A percentile compares a stretch with the other conserved stretches of the same genome.
Conservation (phyloP, 2,113 vertebrate species). For the Anhinga rufa region DNA sequence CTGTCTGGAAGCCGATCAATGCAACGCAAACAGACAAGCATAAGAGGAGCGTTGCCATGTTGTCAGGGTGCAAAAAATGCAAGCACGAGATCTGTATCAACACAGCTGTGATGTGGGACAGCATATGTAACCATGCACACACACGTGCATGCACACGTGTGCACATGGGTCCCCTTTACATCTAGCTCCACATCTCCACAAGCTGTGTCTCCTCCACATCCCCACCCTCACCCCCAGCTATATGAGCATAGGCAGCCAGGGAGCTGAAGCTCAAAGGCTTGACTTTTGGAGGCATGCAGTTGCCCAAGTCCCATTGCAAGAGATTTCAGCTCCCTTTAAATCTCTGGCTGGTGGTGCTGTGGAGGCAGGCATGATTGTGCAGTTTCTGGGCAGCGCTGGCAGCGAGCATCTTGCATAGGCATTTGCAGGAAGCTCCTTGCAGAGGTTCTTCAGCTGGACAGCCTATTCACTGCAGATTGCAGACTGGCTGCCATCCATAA, state of each 20-base stretch:
- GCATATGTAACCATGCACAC: neutral
- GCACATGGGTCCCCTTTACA: accelerated
- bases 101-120: neutral
- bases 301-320: neutral
- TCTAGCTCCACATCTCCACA: neutral
- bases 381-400: slow-evolving; percentile 16
- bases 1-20: neutral
- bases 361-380: slow-evolving; percentile 7
- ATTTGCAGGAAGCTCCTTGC: slow-evolving; percentile 7
- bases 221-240: neutral
- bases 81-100: neutral
- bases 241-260: accelerated
- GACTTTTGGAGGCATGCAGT: neutral
- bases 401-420: neutral
- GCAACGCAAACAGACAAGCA: neutral
- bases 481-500: neutral
- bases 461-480: neutral
- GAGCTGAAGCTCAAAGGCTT: neutral
- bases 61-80: neutral
- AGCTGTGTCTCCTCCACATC: neutral
- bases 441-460: neutral
- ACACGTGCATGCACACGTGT: no score
- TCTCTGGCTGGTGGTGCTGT: neutral
- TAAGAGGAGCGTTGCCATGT: accelerated
- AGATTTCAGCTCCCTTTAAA: neutral